Percentiles rank a stretch among this genome's conserved stretches.
Conservation (phyloP, 2,797 vertebrate species). For the Malurus splendens region DNA sequence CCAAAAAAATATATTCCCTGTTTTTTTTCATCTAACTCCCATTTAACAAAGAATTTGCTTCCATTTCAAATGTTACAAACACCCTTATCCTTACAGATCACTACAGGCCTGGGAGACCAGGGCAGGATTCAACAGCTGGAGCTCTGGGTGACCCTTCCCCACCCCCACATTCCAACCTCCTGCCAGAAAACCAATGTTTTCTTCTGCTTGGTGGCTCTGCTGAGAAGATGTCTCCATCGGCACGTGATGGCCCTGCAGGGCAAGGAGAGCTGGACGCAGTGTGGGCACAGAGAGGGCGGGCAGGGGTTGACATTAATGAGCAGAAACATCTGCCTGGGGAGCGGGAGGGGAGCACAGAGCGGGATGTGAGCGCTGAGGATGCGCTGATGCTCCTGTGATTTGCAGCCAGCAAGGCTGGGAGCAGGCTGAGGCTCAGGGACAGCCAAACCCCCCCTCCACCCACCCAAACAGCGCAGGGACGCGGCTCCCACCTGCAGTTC, state of each 20-base stretch:
- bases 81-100: not conserved
- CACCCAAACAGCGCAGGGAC: rapidly evolving
- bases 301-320: not conserved
- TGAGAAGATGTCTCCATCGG: not conserved
- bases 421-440: rapidly evolving
- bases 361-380: rapidly evolving
- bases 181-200: not conserved
- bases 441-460: not conserved
- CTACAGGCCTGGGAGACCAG: not conserved
- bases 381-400: rapidly evolving
- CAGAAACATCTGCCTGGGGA: not conserved
- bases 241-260: not conserved
- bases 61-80: not conserved
- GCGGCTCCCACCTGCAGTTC: conserved; percentile 54
- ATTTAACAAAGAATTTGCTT: not conserved
- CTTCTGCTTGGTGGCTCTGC: not conserved
- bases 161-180: not conserved
- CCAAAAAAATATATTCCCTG: not conserved
- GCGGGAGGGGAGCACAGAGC: not conserved
- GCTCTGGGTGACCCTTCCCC: not conserved
- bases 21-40: not conserved
- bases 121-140: not conserved
- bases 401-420: not conserved
- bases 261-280: not conserved
- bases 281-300: not conserved